Base-by-base conservation (phyloP, 2,113 vertebrate genomes). In the Eptesicus fuscus region DNA sequence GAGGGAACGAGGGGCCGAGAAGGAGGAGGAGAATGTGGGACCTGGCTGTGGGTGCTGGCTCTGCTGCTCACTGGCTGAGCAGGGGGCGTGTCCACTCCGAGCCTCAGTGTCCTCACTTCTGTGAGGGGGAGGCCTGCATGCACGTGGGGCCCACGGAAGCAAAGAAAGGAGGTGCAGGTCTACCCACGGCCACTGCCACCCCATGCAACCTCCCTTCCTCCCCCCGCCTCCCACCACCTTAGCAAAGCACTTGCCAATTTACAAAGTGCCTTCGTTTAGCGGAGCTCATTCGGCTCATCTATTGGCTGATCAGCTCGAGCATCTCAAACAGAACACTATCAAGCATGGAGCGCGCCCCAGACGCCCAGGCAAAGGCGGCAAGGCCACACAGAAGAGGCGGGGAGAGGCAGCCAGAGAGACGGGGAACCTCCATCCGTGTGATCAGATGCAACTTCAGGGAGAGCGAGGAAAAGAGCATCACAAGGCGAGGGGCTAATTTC, bases 401-500 rank as follows among this genome's bases (percentile, higher is more conserved):
- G 12, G 22, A 88, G 56, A 78, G 69, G 30, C 1, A 7, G 37
- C 13, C 25, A 49, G 44, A 32, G 47, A 83, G 44, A 63, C 0
- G 0, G 35, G 56, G 42, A 30, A 56, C 40, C 61, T 59, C 51
- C 32, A 35, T 2, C 53, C 17, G 25, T 9, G 59, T 86, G 76
- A 87, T n/a, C 14, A 20, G 77, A 83, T 44, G 74, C 35, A 96
- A 96, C 85, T 96, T 95, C 78, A 89, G 80, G n/a, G 94, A 92
- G 40, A 89, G 28, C 12, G 22, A 84, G 40, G 82, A 59, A 93
- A 96, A 88, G 76, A 80, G n/a, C 84, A 91, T 32, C 56, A 14
- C 65, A 56, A 96, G 85, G 32, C n/a, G 92, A 82, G 35, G 28
- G 71, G 84, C 86, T 79, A 92, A 94, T 56, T 93, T 89, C 83